A percentile compares a stretch with the other conserved stretches of the same genome.
Conservation (phyloP, 2,888 invertebrate genomes). For the Calliphora vomitoria region DNA sequence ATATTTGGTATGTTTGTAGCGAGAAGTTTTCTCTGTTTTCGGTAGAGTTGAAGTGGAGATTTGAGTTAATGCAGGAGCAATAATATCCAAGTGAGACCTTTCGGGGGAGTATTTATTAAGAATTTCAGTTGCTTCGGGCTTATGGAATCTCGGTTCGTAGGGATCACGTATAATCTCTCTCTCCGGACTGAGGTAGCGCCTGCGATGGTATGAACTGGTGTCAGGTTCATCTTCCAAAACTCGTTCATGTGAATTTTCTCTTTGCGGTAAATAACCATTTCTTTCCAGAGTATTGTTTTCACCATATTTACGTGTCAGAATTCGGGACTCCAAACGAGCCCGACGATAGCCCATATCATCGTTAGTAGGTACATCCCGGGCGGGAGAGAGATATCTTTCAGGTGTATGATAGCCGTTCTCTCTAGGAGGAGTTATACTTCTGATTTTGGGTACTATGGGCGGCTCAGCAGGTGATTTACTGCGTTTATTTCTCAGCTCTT, state of each 20-base stretch:
- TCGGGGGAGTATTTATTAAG: slow-evolving; percentile 81
- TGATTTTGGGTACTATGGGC: slow-evolving; percentile 88
- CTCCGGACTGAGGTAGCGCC: slow-evolving; percentile 78
- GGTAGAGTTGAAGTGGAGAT: slow-evolving; percentile 76
- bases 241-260: slow-evolving; percentile 84
- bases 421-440: slow-evolving; percentile 86
- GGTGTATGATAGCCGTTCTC: slow-evolving; percentile 69
- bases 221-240: slow-evolving; percentile 84
- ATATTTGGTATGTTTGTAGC: slow-evolving; percentile 83
- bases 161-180: slow-evolving; percentile 74
- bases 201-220: slow-evolving; percentile 61
- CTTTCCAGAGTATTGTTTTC: slow-evolving; percentile 83
- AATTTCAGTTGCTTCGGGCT: slow-evolving; percentile 79
- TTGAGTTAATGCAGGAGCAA: slow-evolving; percentile 75
- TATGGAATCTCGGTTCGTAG: slow-evolving; percentile 79
- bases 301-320: slow-evolving; percentile 87
- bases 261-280: slow-evolving; percentile 84
- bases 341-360: slow-evolving; percentile 88
- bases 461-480: slow-evolving; percentile 84
- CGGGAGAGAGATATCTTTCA: slow-evolving; percentile 87
- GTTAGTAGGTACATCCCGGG: slow-evolving; percentile 78
- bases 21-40: slow-evolving; percentile 80
- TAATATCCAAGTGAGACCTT: slow-evolving; percentile 80
- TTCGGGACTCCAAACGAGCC: slow-evolving; percentile 90
- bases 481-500: slow-evolving; percentile 73